Percentiles rank a stretch among this genome's conserved stretches.
Conservation (phyloP, 2,113 vertebrate species). For the Catharus bicknelli region DNA sequence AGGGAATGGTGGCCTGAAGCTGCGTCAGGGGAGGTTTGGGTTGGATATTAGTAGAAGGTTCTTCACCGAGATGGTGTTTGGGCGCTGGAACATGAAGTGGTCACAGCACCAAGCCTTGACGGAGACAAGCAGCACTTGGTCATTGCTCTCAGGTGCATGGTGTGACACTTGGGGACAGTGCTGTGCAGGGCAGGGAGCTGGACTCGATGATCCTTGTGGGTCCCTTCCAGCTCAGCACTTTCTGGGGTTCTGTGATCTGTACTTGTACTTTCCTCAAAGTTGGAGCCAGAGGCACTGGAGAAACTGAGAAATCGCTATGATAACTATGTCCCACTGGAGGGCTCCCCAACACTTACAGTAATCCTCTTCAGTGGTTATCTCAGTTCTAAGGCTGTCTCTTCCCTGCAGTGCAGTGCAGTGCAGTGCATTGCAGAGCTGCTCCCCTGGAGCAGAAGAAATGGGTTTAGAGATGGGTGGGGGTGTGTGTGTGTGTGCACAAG, state of each 20-base stretch:
- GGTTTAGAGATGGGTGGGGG: background rate
- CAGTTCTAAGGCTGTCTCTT: background rate
- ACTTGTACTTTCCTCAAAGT: fast-evolving
- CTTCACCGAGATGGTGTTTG: fast-evolving
- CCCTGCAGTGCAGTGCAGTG: constrained; percentile 3
- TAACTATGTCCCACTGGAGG: constrained; percentile 45
- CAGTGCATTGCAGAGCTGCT: background rate
- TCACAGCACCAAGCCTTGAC: background rate
- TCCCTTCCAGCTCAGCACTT: background rate
- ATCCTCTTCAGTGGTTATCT: background rate
- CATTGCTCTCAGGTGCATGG: background rate
- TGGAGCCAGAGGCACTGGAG: background rate
- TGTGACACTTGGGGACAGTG: background rate
- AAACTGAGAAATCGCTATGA: background rate
- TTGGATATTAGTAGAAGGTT: background rate
- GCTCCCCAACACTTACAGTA: constrained; percentile 38
- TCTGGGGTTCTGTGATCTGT: background rate
- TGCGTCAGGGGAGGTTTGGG: background rate
- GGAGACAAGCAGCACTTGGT: background rate
- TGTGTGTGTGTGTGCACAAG: background rate
- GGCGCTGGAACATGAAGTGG: no score
- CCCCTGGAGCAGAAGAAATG: background rate
- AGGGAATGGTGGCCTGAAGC: no score
- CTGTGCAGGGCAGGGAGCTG: background rate
- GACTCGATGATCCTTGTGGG: background rate